Evolutionary conservation across 2,888 invertebrate species (phyloP).

Genomic region (Drosophila maculinotata): DNA sequence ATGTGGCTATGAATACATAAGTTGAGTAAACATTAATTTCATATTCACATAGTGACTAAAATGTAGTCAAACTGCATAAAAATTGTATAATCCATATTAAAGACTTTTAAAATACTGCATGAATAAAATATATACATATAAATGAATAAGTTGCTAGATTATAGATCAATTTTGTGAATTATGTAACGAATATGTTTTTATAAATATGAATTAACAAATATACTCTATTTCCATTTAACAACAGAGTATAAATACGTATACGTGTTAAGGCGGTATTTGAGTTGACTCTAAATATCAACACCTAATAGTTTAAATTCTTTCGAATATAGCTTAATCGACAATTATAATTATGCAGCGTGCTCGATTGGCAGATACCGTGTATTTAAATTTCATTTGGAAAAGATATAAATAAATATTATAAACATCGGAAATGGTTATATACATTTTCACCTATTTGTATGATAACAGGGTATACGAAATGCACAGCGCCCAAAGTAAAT

Average conservation of each 20-base stretch:
- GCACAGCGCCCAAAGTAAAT: not conserved
- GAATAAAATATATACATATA: too few relatives aligned
- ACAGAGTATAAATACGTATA: not conserved
- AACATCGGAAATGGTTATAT: not conserved
- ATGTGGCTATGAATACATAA: slow-evolving; percentile 22
- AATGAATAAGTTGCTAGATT: too few relatives aligned
- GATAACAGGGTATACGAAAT: not conserved
- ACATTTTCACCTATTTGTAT: not conserved
- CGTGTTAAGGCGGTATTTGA: not conserved
- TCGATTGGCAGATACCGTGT: not conserved
- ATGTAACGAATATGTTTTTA: too few relatives aligned
- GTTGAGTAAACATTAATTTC: slow-evolving; percentile 10
- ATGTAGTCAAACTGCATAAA: not conserved
- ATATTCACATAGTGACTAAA: slow-evolving; percentile 1
- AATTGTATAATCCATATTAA: not conserved
- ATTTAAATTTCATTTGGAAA: not conserved
- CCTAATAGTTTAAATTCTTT: not conserved
- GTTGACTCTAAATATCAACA: not conserved
- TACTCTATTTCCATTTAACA: not conserved
- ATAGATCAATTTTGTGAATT: too few relatives aligned
- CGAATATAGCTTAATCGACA: not conserved
- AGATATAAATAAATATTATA: too few relatives aligned
- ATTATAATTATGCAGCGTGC: not conserved
- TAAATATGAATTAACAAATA: not conserved
- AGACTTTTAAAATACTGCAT: not conserved